Conservation (phyloP, 2,797 vertebrate genomes). For the Monodelphis domestica region DNA sequence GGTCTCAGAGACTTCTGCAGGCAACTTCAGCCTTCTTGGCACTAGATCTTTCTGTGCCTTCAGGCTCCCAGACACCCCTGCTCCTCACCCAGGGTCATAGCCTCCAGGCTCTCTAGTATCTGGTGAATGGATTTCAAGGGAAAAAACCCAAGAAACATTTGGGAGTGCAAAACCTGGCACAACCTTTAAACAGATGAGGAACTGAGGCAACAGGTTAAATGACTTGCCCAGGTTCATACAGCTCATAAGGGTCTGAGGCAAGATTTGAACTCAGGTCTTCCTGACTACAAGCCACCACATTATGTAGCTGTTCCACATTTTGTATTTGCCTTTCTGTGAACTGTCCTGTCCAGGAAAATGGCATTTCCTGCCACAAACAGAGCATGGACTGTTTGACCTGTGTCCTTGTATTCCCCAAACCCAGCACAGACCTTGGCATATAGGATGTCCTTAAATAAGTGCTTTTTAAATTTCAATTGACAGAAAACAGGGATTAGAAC, state of each 20-base stretch:
- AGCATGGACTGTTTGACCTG: background rate
- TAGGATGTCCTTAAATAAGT: background rate
- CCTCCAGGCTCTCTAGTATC: constrained; percentile 6
- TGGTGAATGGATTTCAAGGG: constrained; percentile 24
- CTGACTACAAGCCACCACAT: too few relatives aligned
- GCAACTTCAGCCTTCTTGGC: constrained; percentile 4
- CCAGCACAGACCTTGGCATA: background rate
- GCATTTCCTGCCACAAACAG: background rate
- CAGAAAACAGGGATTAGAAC: background rate
- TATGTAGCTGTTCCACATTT: too few relatives aligned
- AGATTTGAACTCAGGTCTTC: too few relatives aligned
- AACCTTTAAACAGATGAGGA: too few relatives aligned
- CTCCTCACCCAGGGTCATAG: constrained; percentile 18
- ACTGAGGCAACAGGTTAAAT: too few relatives aligned
- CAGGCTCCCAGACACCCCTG: too few relatives aligned
- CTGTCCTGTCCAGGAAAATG: background rate
- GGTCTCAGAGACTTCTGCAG: constrained; percentile 26
- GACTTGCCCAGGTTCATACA: too few relatives aligned
- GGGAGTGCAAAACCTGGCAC: background rate
- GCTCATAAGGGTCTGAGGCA: too few relatives aligned
- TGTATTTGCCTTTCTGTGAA: too few relatives aligned
- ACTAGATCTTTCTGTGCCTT: background rate
- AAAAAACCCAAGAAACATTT: constrained; percentile 49
- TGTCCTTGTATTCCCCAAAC: background rate
- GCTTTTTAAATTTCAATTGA: too few relatives aligned